phyloP scores from a whole-genome alignment of 2,113 vertebrate genomes.

The Urocynchramus pylzowi region DNA sequence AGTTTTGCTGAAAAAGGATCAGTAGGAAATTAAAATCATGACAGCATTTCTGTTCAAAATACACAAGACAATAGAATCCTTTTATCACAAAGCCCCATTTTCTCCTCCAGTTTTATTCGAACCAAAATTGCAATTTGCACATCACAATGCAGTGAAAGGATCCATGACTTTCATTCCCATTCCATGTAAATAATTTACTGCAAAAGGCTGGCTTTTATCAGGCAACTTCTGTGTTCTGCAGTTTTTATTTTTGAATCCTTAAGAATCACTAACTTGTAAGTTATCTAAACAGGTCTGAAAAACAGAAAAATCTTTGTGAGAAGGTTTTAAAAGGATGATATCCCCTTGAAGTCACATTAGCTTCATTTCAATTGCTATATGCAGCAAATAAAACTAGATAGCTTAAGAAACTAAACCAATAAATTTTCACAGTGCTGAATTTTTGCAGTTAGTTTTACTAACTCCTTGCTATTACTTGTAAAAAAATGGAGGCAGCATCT shows the following conservation, averaged over 20 bases:
- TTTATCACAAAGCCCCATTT: constrained; percentile 53
- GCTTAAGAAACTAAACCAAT: not conserved
- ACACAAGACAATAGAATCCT: constrained; percentile 45
- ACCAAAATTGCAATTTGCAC: constrained; percentile 45
- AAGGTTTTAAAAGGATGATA: not conserved
- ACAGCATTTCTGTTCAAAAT: constrained; percentile 48
- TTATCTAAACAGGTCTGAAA: constrained; percentile 47
- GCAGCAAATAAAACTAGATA: not conserved
- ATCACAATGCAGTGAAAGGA: constrained; percentile 31
- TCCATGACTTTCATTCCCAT: constrained; percentile 7
- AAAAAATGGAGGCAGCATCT: not conserved
- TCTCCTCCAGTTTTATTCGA: constrained; percentile 1
- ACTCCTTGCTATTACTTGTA: not conserved
- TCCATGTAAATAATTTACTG: constrained; percentile 26
- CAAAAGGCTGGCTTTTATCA: constrained; percentile 27
- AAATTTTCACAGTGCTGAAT: not conserved
- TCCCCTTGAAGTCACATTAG: not conserved
- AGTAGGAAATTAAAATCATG: constrained; percentile 55
- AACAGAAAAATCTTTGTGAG: not conserved
- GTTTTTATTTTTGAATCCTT: not conserved
- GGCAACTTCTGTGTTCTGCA: not conserved
- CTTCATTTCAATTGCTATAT: not conserved
- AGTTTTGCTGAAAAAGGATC: constrained; percentile 49
- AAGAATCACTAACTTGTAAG: constrained; percentile 32
- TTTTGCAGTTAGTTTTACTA: not conserved